Percentiles rank a stretch among this genome's conserved stretches.
Evolutionary conservation across 2,113 vertebrate genomes (phyloP).

Genomic region (Prietella phreatophila): DNA sequence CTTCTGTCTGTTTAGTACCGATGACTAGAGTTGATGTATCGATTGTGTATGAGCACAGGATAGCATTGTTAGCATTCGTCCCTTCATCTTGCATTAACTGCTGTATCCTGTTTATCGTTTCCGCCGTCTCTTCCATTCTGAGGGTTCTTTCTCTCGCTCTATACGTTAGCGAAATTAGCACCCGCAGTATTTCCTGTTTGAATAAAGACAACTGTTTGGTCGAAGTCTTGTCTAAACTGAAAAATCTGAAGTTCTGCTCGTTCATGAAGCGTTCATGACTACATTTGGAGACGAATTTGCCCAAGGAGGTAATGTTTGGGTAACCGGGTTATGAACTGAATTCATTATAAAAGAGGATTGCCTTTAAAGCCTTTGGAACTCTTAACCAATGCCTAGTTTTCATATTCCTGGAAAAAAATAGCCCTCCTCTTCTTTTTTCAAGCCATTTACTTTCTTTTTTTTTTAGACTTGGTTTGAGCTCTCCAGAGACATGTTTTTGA

Average conservation of each 20-base stretch:
- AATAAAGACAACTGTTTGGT: neutral
- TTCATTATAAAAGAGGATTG: constrained; percentile 23
- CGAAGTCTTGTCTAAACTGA: neutral
- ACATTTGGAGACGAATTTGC: constrained; percentile 37
- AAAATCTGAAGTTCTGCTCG: neutral
- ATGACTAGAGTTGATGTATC: too few species aligned
- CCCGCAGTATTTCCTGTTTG: neutral
- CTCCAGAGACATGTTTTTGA: neutral
- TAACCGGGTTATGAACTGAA: constrained; percentile 52
- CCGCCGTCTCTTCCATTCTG: neutral
- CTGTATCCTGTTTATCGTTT: neutral
- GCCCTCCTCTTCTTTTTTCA: neutral
- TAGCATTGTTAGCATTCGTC: neutral
- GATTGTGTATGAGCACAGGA: neutral
- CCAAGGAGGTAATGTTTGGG: constrained; percentile 55
- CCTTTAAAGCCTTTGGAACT: neutral
- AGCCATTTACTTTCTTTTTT: neutral
- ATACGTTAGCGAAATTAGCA: neutral
- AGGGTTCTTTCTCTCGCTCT: neutral
- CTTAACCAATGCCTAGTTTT: neutral
- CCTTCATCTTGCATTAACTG: neutral
- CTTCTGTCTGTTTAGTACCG: neutral
- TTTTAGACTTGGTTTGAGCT: neutral
- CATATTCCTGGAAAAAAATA: neutral
- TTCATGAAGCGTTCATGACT: constrained; percentile 26